Base-by-base conservation (phyloP, 35 echinoderm and acorn worm genomes). In the Lytechinus pictus region DNA sequence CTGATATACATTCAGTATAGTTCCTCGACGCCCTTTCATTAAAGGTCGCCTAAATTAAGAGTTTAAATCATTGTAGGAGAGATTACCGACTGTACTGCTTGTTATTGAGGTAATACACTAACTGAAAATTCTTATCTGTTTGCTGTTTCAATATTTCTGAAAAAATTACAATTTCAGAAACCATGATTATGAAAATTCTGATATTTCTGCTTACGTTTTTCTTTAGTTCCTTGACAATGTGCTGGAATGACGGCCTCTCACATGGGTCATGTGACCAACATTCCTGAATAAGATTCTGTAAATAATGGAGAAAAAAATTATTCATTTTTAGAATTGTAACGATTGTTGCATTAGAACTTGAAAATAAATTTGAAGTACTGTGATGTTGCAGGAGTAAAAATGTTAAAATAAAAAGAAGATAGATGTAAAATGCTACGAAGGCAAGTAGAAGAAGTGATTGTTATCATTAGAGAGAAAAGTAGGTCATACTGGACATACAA, bases 211-310 rank as follows among this genome's bases (percentile, higher is more conserved):
- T 96, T 66, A 96, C 96, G 87, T 96, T 94, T 60, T 96, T 72
- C 53, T 96, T 94, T 14, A 96, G 96, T 94, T 96, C 96, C 8
- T 94, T 93, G 12, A 96, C 92, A 54, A 96, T 96, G 24, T 96
- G 93, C 11, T 61, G 60, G 28, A 96, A 96, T 19, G 93, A 87
- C 11, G 96, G 96, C 6, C 96, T 79, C 33, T 55, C 29, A 2
- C 16, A 52, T 0, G 92, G 92, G 6, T 89, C 86, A 52, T 96
- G 96, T 86, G 96, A 94, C 96, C 96, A 96, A 86, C 96, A 96
- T 9, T 96, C 93, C 10, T 90, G 79, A 52, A 96, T 93, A 10
- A 96, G 93, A 52, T 94, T 55, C 93, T 96, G 58, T 19, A 94
- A 54, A 27, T 86, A n/a, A 96, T 10, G 52, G 33, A 44, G 33